These are phyloP conservation scores for Sycobia sp. DNA, from an alignment of 1,140 invertebrate genomes.

Conservation along the genomic window DNA sequence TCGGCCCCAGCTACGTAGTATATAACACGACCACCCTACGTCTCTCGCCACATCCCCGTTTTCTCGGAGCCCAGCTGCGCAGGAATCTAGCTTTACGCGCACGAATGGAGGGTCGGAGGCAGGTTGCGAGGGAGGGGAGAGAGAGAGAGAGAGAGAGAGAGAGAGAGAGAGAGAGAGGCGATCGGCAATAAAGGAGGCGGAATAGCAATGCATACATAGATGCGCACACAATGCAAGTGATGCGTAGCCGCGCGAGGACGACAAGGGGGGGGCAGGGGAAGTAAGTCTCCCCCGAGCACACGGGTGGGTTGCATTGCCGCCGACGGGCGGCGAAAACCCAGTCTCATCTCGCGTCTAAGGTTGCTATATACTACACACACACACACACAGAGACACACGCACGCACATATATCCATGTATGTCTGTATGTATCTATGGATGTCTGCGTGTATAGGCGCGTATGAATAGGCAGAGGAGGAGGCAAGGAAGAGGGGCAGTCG, in stretches of 20 bases:
- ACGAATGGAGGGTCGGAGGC: background rate
- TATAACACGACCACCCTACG: no score
- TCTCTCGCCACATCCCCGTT: background rate
- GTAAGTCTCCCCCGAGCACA: background rate
- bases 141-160: background rate
- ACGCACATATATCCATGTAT: no score
- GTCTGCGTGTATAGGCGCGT: no score
- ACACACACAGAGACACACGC: no score
- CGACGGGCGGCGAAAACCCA: slow-evolving; percentile 39
- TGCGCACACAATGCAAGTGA: no score
- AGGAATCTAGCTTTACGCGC: slow-evolving; percentile 3
- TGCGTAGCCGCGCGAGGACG: background rate
- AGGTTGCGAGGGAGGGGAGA: no score
- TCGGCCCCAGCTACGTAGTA: no score
- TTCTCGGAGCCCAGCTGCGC: background rate
- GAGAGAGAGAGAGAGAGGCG: background rate
- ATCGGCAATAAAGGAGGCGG: no score
- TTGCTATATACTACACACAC: background rate
- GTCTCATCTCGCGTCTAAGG: slow-evolving; percentile 39
- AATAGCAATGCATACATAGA: no score
- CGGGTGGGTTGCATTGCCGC: slow-evolving; percentile 32
- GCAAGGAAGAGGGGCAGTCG: no score
- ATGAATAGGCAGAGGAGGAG: no score
- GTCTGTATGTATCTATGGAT: no score
- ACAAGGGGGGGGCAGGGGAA: background rate